Evolutionary conservation across 2,888 invertebrate genomes (phyloP).

Genomic region (Heliconius erato): DNA sequence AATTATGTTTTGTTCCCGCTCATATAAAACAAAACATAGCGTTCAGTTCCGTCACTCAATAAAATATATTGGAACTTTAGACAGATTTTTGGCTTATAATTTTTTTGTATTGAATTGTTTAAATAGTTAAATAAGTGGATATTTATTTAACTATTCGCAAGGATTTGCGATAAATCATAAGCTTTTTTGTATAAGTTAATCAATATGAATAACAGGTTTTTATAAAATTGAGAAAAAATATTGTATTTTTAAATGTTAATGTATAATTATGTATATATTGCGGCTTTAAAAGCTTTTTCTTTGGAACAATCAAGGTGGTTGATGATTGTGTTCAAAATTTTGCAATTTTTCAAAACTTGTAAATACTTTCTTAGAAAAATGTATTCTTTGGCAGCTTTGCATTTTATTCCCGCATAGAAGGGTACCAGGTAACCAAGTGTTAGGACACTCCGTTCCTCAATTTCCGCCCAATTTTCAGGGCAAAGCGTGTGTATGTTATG

Average conservation of each 20-base stretch:
- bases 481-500: neutral
- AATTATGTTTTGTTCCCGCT: too few species aligned
- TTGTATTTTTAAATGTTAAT: neutral
- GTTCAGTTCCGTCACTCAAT: too few species aligned
- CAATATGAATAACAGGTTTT: neutral
- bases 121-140: too few species aligned
- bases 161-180: too few species aligned
- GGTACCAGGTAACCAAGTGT: neutral
- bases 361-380: neutral
- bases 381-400: too few species aligned
- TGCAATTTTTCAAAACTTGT: neutral
- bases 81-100: too few species aligned
- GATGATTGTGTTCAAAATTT: neutral
- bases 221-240: neutral
- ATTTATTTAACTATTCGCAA: too few species aligned
- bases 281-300: neutral
- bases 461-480: neutral
- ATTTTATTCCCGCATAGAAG: too few species aligned
- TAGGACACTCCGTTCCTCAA: neutral
- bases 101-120: too few species aligned
- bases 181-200: neutral
- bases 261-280: neutral
- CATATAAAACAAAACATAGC: too few species aligned
- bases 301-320: neutral
- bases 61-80: too few species aligned